Evolutionary conservation across 2,888 invertebrate species (phyloP), one percentile per base, ranked within the genome.

Genomic region (Lasioglossum lativentre): DNA sequence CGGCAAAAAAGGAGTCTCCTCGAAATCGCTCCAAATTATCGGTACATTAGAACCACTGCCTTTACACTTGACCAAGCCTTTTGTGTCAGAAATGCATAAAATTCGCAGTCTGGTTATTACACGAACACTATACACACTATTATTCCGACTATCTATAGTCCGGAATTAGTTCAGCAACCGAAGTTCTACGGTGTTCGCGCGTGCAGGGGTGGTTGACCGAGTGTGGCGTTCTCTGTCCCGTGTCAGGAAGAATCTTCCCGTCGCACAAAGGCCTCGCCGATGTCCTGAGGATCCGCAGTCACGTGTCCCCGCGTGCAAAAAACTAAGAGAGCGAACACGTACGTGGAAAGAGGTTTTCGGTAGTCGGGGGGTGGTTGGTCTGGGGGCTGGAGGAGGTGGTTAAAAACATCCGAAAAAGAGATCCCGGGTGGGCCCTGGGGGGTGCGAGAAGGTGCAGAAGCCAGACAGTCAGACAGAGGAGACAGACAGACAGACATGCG

Each of bases 401-500:
- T 77, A 88, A 85, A 88, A 89, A 86, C 86, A 88, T 87, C 87
- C 86, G 86, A 90, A 90, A 66, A 90, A 93, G 90, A 92, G 90
- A 78, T 68, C 82, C 72, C 82, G 81, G 75, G 86, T 71, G 74
- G 83, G 78, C 66, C 71, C 78, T 78, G 78, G 83, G 86, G 83
- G 86, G 88, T 88, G 90, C 85, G 91, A 90, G 90, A 86, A 87
- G 86, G 87, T 80, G 88, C 75, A 68, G 68, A 68, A 87, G 89
- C 87, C 89, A 90, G 86, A 86, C 86, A 89, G 85, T 82, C 85
- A 86, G 91, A 90, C 90, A 91, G 92, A 89, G 85, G 91, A 91
- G 91, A 82, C 90, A 90, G 91, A 91, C 89, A 90, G 93, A 92
- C 91, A 90, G 94, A 91, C 92, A 90, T 90, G 89, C 92, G 92